phyloP scores from a whole-genome alignment of 92 coral and sea anemone species.

The Anthopleura xanthogrammica region DNA sequence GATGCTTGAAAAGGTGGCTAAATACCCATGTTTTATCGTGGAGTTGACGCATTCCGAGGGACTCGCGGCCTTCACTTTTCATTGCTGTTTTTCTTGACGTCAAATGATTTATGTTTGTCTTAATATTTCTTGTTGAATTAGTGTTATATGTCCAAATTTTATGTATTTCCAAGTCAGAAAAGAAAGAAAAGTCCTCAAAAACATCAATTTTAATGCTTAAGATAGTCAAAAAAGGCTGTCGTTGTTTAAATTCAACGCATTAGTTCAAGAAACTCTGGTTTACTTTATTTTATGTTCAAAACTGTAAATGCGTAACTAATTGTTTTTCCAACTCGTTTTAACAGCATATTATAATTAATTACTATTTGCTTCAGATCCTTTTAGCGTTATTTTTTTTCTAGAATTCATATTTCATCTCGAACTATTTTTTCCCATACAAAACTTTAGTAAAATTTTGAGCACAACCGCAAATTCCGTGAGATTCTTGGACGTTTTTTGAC shows the following conservation, averaged over 20 bases:
- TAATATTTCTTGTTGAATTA: constrained; percentile 7
- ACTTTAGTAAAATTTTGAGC: background rate
- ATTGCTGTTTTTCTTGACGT: constrained; percentile 27
- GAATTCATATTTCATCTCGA: background rate
- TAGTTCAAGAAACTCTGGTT: constrained; percentile 10
- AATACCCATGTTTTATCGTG: constrained; percentile 9
- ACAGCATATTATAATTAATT: constrained; percentile 10
- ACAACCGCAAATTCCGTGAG: background rate
- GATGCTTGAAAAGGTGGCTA: constrained; percentile 23
- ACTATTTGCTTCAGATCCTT: background rate
- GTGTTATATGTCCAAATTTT: background rate
- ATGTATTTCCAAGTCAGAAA: background rate
- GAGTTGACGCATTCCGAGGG: constrained; percentile 16
- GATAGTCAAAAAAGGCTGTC: background rate
- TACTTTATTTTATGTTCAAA: constrained; percentile 12
- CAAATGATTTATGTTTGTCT: constrained; percentile 33
- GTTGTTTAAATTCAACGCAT: constrained; percentile 11
- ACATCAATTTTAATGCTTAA: background rate
- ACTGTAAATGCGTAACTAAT: constrained; percentile 27
- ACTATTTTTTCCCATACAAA: background rate
- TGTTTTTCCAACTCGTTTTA: constrained; percentile 20
- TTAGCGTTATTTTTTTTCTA: background rate
- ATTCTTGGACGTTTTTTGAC: background rate
- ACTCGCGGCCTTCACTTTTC: constrained; percentile 32
- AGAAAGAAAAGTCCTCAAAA: background rate